These are phyloP conservation scores for Sinonovacula constricta DNA, from an alignment of 1,140 invertebrate genomes.

Conservation along the genomic window DNA sequence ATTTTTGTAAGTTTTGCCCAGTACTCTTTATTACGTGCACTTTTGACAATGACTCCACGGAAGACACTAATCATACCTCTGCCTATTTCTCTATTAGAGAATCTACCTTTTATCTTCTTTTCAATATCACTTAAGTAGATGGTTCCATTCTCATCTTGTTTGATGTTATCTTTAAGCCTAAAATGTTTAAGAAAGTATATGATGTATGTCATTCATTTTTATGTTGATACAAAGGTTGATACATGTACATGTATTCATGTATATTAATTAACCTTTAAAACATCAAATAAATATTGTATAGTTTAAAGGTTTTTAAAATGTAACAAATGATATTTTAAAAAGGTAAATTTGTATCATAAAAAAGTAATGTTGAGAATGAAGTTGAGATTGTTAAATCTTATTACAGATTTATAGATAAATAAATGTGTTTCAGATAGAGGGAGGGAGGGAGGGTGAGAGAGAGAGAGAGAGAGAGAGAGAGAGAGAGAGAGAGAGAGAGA, in stretches of 20 bases:
- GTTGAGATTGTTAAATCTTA: neutral
- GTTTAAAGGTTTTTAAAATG: neutral
- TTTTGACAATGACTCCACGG: neutral
- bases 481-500: too few relatives aligned
- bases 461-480: too few relatives aligned
- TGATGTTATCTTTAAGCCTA: conserved; percentile 5
- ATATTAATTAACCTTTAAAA: neutral
- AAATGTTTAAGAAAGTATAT: neutral
- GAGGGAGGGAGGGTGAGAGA: too few relatives aligned
- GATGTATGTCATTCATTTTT: conserved; percentile 1
- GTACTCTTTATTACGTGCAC: conserved; percentile 1
- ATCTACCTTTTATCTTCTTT: conserved; percentile 4
- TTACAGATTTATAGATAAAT: neutral
- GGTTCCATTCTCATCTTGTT: neutral
- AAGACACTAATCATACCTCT: conserved; percentile 5
- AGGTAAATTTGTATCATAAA: neutral
- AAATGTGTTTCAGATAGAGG: neutral
- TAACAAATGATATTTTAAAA: neutral
- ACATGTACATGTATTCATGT: neutral
- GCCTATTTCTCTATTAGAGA: conserved; percentile 4
- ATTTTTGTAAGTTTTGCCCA: conserved; percentile 8
- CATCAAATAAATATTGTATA: neutral
- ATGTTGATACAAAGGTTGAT: conserved; percentile 1
- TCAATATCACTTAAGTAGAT: conserved; percentile 7
- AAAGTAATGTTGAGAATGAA: conserved; percentile 1